Evolutionary conservation across 1,140 invertebrate species (phyloP).

Genomic region (Meloidogyne floridensis): DNA sequence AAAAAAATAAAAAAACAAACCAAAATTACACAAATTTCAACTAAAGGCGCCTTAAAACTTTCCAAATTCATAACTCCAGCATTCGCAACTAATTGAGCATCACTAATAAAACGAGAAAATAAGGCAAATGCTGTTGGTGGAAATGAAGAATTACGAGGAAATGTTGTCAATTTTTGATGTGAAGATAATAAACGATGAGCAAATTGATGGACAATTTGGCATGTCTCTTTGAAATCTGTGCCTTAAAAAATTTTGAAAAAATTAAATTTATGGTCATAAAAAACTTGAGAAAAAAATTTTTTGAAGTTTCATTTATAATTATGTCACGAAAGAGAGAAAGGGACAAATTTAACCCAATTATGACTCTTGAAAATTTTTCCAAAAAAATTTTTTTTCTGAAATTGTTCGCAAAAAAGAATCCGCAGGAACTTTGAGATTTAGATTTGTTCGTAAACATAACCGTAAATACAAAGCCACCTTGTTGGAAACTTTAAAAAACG

Average conservation of each 20-base stretch:
- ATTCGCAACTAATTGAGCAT: constrained; percentile 26
- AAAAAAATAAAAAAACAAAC: constrained; percentile 6
- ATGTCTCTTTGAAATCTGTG: constrained; percentile 41
- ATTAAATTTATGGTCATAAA: not conserved
- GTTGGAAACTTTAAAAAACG: too few relatives aligned
- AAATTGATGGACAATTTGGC: constrained; percentile 32
- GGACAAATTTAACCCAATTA: too few relatives aligned
- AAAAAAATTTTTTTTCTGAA: too few relatives aligned
- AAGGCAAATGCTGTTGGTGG: constrained; percentile 31
- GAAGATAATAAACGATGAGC: constrained; percentile 35
- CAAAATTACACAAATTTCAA: constrained; percentile 39
- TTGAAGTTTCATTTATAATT: too few relatives aligned
- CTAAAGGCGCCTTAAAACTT: constrained; percentile 27
- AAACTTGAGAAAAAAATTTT: too few relatives aligned
- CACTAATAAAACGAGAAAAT: constrained; percentile 44
- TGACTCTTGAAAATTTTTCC: too few relatives aligned
- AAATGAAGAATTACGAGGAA: constrained; percentile 32
- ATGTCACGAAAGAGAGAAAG: not conserved
- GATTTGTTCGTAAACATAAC: too few relatives aligned
- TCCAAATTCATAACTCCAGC: not conserved
- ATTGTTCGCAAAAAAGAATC: too few relatives aligned
- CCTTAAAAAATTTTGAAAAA: constrained; percentile 25
- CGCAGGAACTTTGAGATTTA: too few relatives aligned
- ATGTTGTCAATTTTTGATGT: constrained; percentile 27
- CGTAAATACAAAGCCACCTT: too few relatives aligned